These are phyloP conservation scores for Neodontobutis hainanensis DNA, from an alignment of 2,113 vertebrate genomes.

Conservation along the genomic window DNA sequence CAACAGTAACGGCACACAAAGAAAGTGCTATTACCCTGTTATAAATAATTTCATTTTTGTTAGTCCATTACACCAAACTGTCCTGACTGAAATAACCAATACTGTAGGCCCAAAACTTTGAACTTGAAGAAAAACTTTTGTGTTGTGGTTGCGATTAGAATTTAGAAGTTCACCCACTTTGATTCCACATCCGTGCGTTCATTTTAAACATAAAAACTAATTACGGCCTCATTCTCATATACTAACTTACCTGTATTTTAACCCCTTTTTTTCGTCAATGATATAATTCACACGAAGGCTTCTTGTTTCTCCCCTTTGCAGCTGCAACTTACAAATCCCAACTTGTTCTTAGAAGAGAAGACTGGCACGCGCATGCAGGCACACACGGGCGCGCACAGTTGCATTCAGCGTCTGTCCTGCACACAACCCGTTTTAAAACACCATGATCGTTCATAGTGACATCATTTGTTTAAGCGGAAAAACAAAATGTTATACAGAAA, in stretches of 20 bases:
- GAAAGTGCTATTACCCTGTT: background rate
- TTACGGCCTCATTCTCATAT: background rate
- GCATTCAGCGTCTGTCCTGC: background rate
- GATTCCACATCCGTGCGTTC: too few species aligned
- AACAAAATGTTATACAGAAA: too few species aligned
- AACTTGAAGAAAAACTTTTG: too few species aligned
- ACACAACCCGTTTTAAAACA: too few species aligned
- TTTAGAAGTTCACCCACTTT: too few species aligned
- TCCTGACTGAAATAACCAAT: too few species aligned
- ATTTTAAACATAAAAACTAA: too few species aligned
- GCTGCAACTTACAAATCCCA: conserved; percentile 41
- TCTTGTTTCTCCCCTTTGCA: background rate
- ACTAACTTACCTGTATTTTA: background rate
- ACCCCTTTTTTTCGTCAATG: background rate
- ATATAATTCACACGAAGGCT: too few species aligned
- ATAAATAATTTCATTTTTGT: background rate
- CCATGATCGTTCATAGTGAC: too few species aligned
- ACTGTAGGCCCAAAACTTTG: too few species aligned
- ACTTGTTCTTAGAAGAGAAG: background rate
- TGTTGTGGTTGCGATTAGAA: too few species aligned
- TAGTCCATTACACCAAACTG: background rate
- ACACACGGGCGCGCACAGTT: background rate
- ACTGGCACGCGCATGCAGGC: background rate
- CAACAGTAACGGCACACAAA: background rate
- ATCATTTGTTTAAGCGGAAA: too few species aligned